Conservation (phyloP, 2,888 invertebrate species). For the Hololepta plana region DNA sequence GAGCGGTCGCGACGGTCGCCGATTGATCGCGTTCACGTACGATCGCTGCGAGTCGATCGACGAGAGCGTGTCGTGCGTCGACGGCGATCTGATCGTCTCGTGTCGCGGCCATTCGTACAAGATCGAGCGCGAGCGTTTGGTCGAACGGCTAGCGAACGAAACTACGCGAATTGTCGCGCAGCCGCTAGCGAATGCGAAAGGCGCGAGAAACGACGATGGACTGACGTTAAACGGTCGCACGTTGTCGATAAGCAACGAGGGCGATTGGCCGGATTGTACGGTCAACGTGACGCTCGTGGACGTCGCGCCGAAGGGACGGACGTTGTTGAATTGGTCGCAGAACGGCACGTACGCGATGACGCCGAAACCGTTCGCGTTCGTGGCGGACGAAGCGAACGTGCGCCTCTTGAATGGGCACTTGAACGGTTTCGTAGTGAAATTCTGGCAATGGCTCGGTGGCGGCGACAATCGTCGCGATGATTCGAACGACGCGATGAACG, state of each 20-base stretch:
- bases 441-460: conserved; percentile 54
- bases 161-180: too few species aligned
- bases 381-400: conserved; percentile 23
- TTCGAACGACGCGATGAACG: conserved; percentile 26
- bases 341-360: conserved; percentile 55
- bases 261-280: conserved; percentile 51
- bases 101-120: too few species aligned
- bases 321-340: conserved; percentile 34
- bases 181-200: too few species aligned
- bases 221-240: conserved; percentile 42
- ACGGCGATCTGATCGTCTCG: too few species aligned
- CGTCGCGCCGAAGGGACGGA: conserved; percentile 30
- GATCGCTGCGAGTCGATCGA: too few species aligned
- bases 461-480: conserved; percentile 2
- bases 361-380: conserved; percentile 49
- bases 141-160: too few species aligned
- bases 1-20: too few species aligned
- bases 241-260: conserved; percentile 51
- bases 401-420: conserved; percentile 31
- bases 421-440: conserved; percentile 61
- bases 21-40: too few species aligned
- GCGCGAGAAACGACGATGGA: conserved; percentile 34
- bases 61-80: too few species aligned
- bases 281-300: conserved; percentile 40
- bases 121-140: too few species aligned